Conservation (phyloP, 2,113 vertebrate genomes). For the Apteryx mantelli region DNA sequence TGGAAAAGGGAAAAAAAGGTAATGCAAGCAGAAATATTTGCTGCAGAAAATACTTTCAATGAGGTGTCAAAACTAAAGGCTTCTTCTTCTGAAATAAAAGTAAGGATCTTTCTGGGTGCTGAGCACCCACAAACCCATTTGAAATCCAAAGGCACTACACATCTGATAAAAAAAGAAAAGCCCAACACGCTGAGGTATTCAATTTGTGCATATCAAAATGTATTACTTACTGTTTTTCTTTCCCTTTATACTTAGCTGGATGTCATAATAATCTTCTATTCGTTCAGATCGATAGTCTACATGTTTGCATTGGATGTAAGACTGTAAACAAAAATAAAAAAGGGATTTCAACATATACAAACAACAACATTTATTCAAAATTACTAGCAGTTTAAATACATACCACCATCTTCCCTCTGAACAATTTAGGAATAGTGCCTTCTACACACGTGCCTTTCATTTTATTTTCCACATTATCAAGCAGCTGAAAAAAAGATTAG, state of each 20-base stretch:
- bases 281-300: slow-evolving; percentile 98
- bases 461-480: slow-evolving; percentile 99
- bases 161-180: background rate
- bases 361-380: background rate
- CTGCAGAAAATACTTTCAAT: background rate
- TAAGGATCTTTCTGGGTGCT: background rate
- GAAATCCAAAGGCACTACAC: background rate
- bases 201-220: background rate
- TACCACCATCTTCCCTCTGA: slow-evolving; percentile 99
- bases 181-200: background rate
- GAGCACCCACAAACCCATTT: background rate
- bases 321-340: slow-evolving; percentile 78
- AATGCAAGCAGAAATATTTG: background rate
- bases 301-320: slow-evolving; percentile 98
- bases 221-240: slow-evolving; percentile 98
- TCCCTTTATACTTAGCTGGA: slow-evolving; percentile 99
- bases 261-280: slow-evolving; percentile 99
- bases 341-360: background rate
- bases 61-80: background rate
- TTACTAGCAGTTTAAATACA: slow-evolving; percentile 37
- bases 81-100: background rate
- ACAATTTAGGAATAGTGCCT: slow-evolving; percentile 98
- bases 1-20: background rate
- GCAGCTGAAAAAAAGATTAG: slow-evolving; percentile 83
- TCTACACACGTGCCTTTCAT: slow-evolving; percentile 99